Conservation (phyloP, 2,113 vertebrate genomes). For the Alaudala cheleensis region DNA sequence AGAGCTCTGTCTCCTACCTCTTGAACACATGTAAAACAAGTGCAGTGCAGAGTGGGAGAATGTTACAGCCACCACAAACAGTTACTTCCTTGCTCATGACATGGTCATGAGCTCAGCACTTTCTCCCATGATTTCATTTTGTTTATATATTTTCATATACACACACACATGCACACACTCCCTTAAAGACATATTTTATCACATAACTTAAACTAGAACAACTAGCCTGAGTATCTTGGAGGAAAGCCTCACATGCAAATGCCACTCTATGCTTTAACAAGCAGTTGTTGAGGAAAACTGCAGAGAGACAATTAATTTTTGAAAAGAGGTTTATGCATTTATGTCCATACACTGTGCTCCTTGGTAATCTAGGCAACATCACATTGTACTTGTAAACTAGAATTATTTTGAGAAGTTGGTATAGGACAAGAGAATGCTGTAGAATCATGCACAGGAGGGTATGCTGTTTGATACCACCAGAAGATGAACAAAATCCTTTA, state of each 20-base stretch:
- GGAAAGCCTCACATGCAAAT: not conserved
- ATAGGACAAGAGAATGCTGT: not conserved
- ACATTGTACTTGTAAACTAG: not conserved
- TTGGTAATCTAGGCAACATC: not conserved
- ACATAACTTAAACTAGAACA: not conserved
- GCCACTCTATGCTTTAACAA: not conserved
- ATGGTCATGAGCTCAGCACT: too few species aligned
- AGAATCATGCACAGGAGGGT: not conserved
- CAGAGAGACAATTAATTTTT: not conserved
- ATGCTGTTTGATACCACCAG: not conserved
- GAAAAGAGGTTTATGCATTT: not conserved
- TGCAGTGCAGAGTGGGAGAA: too few species aligned
- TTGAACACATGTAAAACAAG: too few species aligned
- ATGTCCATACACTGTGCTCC: not conserved
- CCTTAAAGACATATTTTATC: not conserved
- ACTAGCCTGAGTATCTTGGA: not conserved
- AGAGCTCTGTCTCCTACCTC: too few species aligned
- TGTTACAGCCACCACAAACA: too few species aligned
- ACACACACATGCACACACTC: not conserved
- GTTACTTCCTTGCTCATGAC: too few species aligned
- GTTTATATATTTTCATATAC: not conserved
- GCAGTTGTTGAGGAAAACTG: not conserved
- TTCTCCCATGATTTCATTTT: too few species aligned
- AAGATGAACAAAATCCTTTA: not conserved
- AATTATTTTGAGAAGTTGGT: not conserved